These are phyloP conservation scores for Scaptomyza montana DNA, from an alignment of 1,140 invertebrate genomes.

Conservation along the genomic window DNA sequence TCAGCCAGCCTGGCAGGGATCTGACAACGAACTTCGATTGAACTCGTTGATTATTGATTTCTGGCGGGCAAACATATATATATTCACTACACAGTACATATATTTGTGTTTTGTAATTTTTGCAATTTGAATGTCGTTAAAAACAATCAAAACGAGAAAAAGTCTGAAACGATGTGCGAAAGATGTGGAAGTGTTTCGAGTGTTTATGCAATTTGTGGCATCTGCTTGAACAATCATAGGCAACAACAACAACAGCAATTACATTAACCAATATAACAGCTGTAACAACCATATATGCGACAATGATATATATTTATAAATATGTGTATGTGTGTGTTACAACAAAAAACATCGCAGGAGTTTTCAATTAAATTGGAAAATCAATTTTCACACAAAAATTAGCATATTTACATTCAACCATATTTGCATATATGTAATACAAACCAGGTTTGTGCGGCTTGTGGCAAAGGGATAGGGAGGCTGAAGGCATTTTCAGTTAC, in stretches of 20 bases:
- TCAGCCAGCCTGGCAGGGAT: slow-evolving; percentile 33
- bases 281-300: slow-evolving; percentile 17
- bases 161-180: slow-evolving; percentile 77
- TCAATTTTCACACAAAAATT: slow-evolving; percentile 75
- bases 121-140: slow-evolving; percentile 79
- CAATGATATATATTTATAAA: slow-evolving; percentile 10
- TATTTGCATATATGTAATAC: slow-evolving; percentile 71
- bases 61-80: neutral
- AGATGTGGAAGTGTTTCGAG: slow-evolving; percentile 51
- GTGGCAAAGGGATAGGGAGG: neutral
- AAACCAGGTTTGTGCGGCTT: neutral
- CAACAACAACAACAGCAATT: slow-evolving; percentile 40
- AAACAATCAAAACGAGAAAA: slow-evolving; percentile 63
- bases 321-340: neutral
- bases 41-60: slow-evolving; percentile 74
- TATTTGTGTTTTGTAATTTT: slow-evolving; percentile 62
- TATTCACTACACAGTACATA: neutral
- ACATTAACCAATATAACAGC: slow-evolving; percentile 22
- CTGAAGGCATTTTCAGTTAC: slow-evolving; percentile 5
- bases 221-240: slow-evolving; percentile 67
- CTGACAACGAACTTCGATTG: slow-evolving; percentile 45
- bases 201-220: slow-evolving; percentile 80
- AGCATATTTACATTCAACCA: slow-evolving; percentile 69
- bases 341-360: slow-evolving; percentile 58
- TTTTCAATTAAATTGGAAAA: slow-evolving; percentile 81